These are phyloP conservation scores for Sarcophaga carnaria DNA, from an alignment of 2,888 invertebrate genomes.

Conservation along the genomic window DNA sequence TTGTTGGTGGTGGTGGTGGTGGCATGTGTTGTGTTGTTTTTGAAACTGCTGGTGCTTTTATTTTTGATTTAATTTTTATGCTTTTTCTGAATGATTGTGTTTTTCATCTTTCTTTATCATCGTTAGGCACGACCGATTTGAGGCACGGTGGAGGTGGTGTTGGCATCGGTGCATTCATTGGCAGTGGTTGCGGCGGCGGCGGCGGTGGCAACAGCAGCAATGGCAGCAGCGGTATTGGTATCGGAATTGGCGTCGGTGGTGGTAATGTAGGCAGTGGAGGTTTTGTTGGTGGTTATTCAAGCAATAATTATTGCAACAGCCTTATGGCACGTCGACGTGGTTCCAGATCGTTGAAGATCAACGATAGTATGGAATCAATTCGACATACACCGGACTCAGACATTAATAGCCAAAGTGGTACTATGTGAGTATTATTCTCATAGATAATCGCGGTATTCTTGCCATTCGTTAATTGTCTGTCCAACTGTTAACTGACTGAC, in stretches of 20 bases:
- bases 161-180: conserved; percentile 30
- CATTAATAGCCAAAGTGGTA: conserved; percentile 77
- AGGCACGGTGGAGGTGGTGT: conserved; percentile 76
- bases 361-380: conserved; percentile 79
- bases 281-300: conserved; percentile 74
- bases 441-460: not conserved
- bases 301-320: conserved; percentile 82
- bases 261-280: conserved; percentile 67
- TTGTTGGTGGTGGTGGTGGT: too few species aligned
- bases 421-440: conserved; percentile 72
- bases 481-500: not conserved
- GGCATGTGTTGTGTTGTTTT: too few species aligned
- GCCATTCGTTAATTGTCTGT: conserved; percentile 37
- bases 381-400: conserved; percentile 77
- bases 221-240: conserved; percentile 40
- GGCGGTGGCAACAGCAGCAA: conserved; percentile 27
- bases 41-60: not conserved
- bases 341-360: conserved; percentile 82
- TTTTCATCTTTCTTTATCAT: conserved; percentile 66
- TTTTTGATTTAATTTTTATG: conserved; percentile 19
- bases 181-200: conserved; percentile 25
- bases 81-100: conserved; percentile 30
- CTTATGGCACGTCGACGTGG: conserved; percentile 83
- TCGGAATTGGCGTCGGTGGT: conserved; percentile 54
- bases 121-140: conserved; percentile 83